Conservation (phyloP, 2,888 invertebrate species). For the Zonitis immaculata region DNA sequence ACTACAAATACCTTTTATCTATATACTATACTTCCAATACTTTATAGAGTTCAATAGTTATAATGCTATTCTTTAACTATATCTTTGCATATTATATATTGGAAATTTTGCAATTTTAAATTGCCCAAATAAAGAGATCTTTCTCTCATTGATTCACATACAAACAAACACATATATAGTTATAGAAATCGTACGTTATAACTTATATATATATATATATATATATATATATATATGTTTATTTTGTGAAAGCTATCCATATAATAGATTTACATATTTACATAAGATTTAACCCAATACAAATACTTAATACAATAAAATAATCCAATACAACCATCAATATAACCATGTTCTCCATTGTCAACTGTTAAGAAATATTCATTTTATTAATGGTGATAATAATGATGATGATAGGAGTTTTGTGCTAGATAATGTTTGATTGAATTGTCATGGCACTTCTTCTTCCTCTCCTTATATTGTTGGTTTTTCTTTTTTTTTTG, state of each 20-base stretch:
- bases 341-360: too few species aligned
- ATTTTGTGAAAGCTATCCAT: neutral
- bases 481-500: neutral
- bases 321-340: too few species aligned
- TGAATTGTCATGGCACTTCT: too few species aligned
- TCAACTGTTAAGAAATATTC: too few species aligned
- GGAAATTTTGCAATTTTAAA: conserved; percentile 6
- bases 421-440: too few species aligned
- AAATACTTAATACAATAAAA: too few species aligned
- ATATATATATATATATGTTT: too few species aligned
- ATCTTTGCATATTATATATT: conserved; percentile 1
- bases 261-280: neutral
- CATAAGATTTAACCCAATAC: neutral
- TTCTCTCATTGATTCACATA: neutral
- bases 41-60: conserved; percentile 24
- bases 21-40: conserved; percentile 10
- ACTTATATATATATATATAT: too few species aligned
- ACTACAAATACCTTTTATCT: conserved; percentile 11
- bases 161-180: neutral
- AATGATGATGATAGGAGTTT: too few species aligned
- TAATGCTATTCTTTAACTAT: conserved; percentile 5
- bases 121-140: conserved; percentile 7
- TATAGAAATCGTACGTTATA: neutral
- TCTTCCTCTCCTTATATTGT: too few species aligned
- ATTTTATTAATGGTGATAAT: too few species aligned